Conservation (phyloP, 2,113 vertebrate genomes). For the Dunckerocampus dactyliophorus region DNA sequence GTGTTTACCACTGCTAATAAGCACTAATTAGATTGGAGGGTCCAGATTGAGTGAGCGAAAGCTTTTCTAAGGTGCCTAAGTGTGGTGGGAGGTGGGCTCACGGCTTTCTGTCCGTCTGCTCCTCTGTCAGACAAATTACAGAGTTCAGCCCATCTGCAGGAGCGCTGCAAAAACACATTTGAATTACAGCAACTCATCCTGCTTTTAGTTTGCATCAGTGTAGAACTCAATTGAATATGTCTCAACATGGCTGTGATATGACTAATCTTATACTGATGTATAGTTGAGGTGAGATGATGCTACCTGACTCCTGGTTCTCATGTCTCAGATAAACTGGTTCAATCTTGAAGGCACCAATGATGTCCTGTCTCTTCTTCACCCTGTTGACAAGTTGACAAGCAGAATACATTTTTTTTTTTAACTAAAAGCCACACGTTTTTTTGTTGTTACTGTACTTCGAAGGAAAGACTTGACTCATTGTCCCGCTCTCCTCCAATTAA, state of each 20-base stretch:
- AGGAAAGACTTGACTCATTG: too few relatives aligned
- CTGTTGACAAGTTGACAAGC: slow-evolving; percentile 60
- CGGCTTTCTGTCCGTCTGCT: slow-evolving; percentile 25
- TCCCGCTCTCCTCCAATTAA: too few relatives aligned
- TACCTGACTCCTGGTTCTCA: slow-evolving; percentile 91
- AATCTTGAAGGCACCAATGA: slow-evolving; percentile 88
- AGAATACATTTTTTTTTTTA: background rate
- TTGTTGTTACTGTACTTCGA: background rate
- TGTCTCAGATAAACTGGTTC: slow-evolving; percentile 92
- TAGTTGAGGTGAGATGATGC: background rate
- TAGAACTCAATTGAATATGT: background rate
- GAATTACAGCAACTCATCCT: too few relatives aligned
- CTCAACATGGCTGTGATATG: background rate
- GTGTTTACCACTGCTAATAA: slow-evolving; percentile 56
- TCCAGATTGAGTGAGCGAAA: slow-evolving; percentile 35
- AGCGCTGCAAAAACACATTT: background rate
- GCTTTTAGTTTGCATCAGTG: background rate
- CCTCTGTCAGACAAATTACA: slow-evolving; percentile 58
- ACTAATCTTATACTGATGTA: background rate
- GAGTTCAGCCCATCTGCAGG: slow-evolving; percentile 47
- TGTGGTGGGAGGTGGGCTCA: slow-evolving; percentile 28
- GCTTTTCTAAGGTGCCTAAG: slow-evolving; percentile 36
- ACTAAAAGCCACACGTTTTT: background rate
- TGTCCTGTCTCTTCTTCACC: slow-evolving; percentile 85
- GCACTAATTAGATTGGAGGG: slow-evolving; percentile 66